These are phyloP conservation scores for rat (Rattus norvegicus) DNA, from an alignment of 2,113 vertebrate species.

Conservation along the genomic window DNA sequence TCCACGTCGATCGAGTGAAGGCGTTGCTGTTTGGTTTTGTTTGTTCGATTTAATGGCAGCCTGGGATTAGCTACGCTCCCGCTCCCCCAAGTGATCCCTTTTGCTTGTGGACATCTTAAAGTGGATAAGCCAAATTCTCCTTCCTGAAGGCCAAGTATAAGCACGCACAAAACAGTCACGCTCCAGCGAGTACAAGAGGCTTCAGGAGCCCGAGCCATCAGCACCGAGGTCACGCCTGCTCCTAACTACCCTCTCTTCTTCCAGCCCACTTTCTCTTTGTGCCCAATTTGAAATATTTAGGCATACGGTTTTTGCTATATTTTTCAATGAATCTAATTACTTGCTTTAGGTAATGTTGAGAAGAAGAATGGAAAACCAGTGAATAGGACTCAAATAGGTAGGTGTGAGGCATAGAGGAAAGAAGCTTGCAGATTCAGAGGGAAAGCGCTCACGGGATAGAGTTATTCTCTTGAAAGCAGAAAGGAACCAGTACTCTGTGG, in stretches of 20 bases:
- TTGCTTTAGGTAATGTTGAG: slow-evolving; percentile 26
- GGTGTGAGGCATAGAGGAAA: not conserved
- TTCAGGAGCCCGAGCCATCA: not conserved
- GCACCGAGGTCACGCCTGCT: not conserved
- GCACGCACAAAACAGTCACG: not conserved
- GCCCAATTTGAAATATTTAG: not conserved
- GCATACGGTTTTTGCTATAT: not conserved
- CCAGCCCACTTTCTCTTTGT: not conserved
- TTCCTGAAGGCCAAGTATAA: not conserved
- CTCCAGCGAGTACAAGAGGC: not conserved
- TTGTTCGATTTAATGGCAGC: not conserved
- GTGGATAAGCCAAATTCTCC: not conserved
- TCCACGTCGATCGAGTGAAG: not conserved
- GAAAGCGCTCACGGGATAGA: not conserved
- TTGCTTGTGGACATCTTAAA: not conserved
- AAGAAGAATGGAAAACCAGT: not conserved
- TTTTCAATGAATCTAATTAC: not conserved
- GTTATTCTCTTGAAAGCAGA: not conserved
- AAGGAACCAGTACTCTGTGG: not conserved
- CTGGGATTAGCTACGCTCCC: not conserved
- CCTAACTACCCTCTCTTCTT: not conserved
- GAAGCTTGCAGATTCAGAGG: not conserved
- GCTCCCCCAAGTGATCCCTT: not conserved
- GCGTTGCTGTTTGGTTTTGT: not conserved
- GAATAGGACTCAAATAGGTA: slow-evolving; percentile 9